Evolutionary conservation across 23 tunicate species (phyloP).

Genomic region (Phallusia fumigata): DNA sequence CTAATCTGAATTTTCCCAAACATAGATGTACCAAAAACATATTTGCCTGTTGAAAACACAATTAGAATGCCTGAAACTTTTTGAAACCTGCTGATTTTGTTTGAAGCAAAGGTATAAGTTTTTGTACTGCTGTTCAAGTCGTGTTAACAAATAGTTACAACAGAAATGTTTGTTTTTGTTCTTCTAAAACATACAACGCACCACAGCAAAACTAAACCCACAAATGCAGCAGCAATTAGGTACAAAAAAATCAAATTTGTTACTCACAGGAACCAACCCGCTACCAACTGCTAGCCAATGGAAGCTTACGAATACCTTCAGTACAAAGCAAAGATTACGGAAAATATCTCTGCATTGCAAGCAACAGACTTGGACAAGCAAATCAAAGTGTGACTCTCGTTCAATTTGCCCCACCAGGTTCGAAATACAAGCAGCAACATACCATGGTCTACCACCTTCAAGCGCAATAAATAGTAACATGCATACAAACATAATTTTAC

Average conservation of each 20-base stretch:
- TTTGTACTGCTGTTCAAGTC: too few relatives aligned
- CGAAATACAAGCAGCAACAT: neutral
- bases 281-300: conserved; percentile 18
- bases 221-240: too few relatives aligned
- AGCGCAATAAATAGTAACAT: neutral
- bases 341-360: conserved; percentile 28
- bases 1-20: too few relatives aligned
- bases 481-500: neutral
- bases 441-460: neutral
- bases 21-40: too few relatives aligned
- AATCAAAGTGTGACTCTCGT: conserved; percentile 8
- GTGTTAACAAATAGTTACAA: too few relatives aligned
- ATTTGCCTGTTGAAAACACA: too few relatives aligned
- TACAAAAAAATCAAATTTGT: neutral
- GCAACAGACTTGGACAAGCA: conserved; percentile 39
- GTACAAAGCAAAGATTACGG: conserved; percentile 33
- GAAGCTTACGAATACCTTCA: conserved; percentile 13
- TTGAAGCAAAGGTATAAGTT: too few relatives aligned
- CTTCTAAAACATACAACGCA: too few relatives aligned
- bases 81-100: too few relatives aligned
- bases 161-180: too few relatives aligned
- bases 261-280: neutral
- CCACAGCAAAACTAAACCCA: too few relatives aligned
- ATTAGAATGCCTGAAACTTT: too few relatives aligned
- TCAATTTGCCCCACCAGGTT: conserved; percentile 12